Conservation (phyloP, 1,140 invertebrate species). For the Meteorus sp. region DNA sequence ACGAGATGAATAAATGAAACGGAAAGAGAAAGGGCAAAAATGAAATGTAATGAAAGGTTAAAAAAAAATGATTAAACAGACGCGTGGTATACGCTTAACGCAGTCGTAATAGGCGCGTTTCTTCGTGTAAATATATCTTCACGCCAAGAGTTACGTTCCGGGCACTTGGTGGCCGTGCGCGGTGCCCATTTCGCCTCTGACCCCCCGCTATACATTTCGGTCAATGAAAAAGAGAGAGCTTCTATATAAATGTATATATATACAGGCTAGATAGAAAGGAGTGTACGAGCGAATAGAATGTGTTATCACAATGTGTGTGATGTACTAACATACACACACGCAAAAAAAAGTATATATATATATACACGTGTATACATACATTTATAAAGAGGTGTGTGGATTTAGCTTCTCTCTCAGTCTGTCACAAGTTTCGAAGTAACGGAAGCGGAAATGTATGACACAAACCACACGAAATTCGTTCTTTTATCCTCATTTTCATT, state of each 20-base stretch:
- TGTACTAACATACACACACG: too few relatives aligned
- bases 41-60: too few relatives aligned
- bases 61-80: too few relatives aligned
- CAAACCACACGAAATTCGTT: not conserved
- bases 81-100: slow-evolving; percentile 9
- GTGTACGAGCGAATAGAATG: not conserved
- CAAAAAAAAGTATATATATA: not conserved
- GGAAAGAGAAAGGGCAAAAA: too few relatives aligned
- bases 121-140: slow-evolving; percentile 16
- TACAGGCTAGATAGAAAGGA: too few relatives aligned
- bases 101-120: slow-evolving; percentile 11
- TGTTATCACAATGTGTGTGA: not conserved
- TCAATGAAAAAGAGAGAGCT: slow-evolving; percentile 26
- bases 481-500: not conserved
- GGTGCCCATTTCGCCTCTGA: not conserved
- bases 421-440: too few relatives aligned
- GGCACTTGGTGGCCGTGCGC: not conserved
- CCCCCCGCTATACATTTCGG: slow-evolving; percentile 16
- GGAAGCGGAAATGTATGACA: slow-evolving; percentile 8
- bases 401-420: too few relatives aligned
- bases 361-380: not conserved
- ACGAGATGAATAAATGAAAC: too few relatives aligned
- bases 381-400: too few relatives aligned
- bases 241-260: too few relatives aligned
- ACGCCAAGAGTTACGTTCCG: slow-evolving; percentile 10